These are phyloP conservation scores for Natator depressus DNA, from an alignment of 2,113 vertebrate species.

Conservation along the genomic window DNA sequence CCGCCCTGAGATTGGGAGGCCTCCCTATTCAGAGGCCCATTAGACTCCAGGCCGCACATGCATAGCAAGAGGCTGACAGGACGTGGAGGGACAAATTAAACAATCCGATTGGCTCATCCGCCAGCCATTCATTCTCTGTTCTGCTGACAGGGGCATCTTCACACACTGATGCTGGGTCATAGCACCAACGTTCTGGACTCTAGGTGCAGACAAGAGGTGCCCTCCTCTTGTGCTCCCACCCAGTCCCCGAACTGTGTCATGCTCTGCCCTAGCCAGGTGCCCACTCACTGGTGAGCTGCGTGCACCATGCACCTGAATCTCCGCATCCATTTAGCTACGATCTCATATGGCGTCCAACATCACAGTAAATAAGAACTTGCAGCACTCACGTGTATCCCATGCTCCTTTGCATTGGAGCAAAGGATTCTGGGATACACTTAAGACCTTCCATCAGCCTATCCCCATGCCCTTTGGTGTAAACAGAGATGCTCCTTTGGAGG, in stretches of 20 bases:
- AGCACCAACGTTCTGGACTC: not conserved
- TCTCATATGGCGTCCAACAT: not conserved
- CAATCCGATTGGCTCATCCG: not conserved
- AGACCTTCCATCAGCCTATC: not conserved
- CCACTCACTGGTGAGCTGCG: not conserved
- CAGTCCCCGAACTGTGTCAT: not conserved
- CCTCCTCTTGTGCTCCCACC: not conserved
- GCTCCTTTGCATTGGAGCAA: not conserved
- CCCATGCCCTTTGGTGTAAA: not conserved
- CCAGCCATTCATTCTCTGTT: not conserved
- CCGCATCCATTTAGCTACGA: not conserved
- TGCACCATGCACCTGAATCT: not conserved
- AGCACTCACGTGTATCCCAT: not conserved
- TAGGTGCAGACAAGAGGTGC: not conserved
- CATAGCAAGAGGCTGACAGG: not conserved
- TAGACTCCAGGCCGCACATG: not conserved
- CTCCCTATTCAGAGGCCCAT: no score
- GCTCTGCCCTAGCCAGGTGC: no score
- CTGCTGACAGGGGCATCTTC: not conserved
- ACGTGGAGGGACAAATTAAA: not conserved
- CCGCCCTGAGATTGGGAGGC: not conserved
- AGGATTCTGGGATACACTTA: not conserved
- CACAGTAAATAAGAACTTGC: not conserved
- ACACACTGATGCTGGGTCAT: not conserved
- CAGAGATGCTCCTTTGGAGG: no score